Base-by-base conservation (phyloP, 2,888 invertebrate species). In the Drosophila rubida region DNA sequence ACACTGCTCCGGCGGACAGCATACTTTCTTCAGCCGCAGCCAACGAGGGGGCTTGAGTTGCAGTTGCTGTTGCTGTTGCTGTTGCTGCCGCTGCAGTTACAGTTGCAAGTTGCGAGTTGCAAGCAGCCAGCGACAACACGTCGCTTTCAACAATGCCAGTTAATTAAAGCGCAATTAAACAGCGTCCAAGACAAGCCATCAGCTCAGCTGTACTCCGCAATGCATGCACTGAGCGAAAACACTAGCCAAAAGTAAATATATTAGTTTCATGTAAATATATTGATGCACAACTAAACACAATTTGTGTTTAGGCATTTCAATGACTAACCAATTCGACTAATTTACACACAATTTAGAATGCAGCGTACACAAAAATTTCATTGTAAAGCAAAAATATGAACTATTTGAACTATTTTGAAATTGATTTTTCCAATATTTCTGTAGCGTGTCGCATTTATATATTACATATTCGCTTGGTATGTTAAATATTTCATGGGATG, bases 81-180 rank as follows among this genome's bases (percentile, higher is more conserved):
- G 49, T 37, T 50, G 57, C 48, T 46, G 42, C 57, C 14, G 49
- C 32, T 50, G 57, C 48, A 32, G 54, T 48, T 60, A 55, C 69
- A 57, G 65, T 53, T 59, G 67, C 58, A 54, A 48, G 37, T 23
- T 22, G 30, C 30, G 9, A 57, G 66, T 54, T 60, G 68, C 59
- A 55, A 49, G 41, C 57, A 67, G 66, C 22, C 60, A 61, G 61
- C 68, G 74, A 80, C 80, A 80, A 80, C 80, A 80, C 82, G 77
- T 77, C 65, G 77, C 75, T 55, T 64, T 68, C 66, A 80, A 85
- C 83, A 84, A 85, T 85, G 78, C 83, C 73, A 84, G 83, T 81
- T 85, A 84, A 84, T 84, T 85, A 85, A 84, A 81, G 79, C 67
- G 79, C 79, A 85, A 84, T 84, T 85, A 81, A 83, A 83, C 69